Evolutionary conservation across 1,140 invertebrate genomes (phyloP).

Genomic region (Papilio machaon): DNA sequence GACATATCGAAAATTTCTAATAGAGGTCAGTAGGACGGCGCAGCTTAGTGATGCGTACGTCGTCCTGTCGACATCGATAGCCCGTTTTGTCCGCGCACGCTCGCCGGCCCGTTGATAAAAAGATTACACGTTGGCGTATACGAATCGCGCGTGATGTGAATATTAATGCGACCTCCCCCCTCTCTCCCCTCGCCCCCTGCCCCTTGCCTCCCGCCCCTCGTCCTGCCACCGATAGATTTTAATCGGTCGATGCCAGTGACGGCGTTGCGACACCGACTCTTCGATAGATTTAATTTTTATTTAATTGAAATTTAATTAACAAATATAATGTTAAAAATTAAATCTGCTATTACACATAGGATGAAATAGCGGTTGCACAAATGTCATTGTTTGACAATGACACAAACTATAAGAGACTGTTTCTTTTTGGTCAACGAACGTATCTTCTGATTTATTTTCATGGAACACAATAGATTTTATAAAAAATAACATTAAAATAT

Average conservation of each 20-base stretch:
- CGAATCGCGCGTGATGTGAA: slow-evolving; percentile 71
- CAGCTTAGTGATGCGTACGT: slow-evolving; percentile 52
- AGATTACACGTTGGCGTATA: slow-evolving; percentile 75
- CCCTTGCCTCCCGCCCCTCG: slow-evolving; percentile 50
- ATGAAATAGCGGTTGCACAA: too few species aligned
- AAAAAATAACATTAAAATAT: not conserved
- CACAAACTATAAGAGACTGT: too few species aligned
- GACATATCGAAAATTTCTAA: slow-evolving; percentile 17
- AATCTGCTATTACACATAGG: not conserved
- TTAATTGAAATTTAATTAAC: not conserved
- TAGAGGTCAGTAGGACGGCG: slow-evolving; percentile 36
- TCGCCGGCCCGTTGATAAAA: slow-evolving; percentile 67
- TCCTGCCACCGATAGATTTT: slow-evolving; percentile 69
- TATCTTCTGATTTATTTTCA: too few species aligned
- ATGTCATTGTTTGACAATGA: too few species aligned
- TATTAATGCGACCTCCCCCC: slow-evolving; percentile 63
- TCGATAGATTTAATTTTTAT: slow-evolving; percentile 19
- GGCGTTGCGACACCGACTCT: slow-evolving; percentile 37
- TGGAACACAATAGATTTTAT: not conserved
- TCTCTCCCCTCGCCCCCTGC: slow-evolving; percentile 32
- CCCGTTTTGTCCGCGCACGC: slow-evolving; percentile 52
- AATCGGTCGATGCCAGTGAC: slow-evolving; percentile 60
- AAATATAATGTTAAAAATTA: not conserved
- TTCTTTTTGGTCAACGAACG: not conserved
- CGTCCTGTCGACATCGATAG: slow-evolving; percentile 53